A percentile compares a stretch with the other conserved stretches of the same genome.
phyloP scores from a whole-genome alignment of 2,797 vertebrate species.

The Myoxocephalus aenaeus region DNA sequence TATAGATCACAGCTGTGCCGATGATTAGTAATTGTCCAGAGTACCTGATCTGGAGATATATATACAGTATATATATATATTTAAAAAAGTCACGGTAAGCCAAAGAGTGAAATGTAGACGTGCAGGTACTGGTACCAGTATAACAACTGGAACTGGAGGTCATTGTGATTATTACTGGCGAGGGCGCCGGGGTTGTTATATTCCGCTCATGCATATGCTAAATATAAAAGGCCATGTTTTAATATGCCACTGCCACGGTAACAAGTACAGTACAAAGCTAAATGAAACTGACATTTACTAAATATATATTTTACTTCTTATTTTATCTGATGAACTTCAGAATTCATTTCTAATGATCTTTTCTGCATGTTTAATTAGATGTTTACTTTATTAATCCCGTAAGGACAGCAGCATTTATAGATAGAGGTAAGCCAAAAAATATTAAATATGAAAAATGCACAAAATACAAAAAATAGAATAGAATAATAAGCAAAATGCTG shows the following conservation, averaged over 20 bases:
- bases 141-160: neutral
- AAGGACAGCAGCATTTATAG: too few relatives aligned
- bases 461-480: too few relatives aligned
- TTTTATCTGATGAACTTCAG: neutral
- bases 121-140: neutral
- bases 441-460: too few relatives aligned
- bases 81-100: too few relatives aligned
- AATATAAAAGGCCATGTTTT: neutral
- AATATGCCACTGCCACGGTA: neutral
- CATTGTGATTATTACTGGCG: neutral
- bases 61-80: too few relatives aligned
- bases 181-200: neutral
- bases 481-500: neutral
- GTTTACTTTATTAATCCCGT: too few relatives aligned
- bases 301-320: neutral
- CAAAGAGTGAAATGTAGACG: neutral
- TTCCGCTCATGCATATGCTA: neutral
- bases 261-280: neutral
- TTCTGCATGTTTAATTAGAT: neutral
- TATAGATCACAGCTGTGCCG: too few relatives aligned
- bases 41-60: too few relatives aligned
- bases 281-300: slow-evolving; percentile 1
- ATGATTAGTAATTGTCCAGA: too few relatives aligned
- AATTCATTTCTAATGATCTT: neutral
- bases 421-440: too few relatives aligned